These are phyloP conservation scores for Larimichthys polyactis DNA, from an alignment of 2,113 vertebrate genomes.

Conservation along the genomic window DNA sequence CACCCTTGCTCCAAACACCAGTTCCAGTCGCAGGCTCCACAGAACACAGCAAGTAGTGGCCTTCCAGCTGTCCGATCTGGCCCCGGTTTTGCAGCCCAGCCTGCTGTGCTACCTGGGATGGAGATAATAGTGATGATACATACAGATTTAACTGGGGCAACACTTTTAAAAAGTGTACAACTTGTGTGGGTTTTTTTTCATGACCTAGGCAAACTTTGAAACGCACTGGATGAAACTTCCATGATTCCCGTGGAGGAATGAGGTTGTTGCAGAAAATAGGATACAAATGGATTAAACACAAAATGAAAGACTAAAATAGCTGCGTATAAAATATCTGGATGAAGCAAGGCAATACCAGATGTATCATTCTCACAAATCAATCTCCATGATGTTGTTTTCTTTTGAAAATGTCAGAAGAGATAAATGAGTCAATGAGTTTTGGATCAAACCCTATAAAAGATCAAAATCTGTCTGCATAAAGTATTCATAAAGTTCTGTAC, in stretches of 20 bases:
- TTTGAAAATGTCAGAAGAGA: neutral
- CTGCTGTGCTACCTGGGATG: conserved; percentile 83
- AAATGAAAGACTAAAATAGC: neutral
- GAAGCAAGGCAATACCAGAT: neutral
- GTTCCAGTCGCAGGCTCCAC: conserved; percentile 3
- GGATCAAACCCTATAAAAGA: neutral
- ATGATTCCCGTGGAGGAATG: neutral
- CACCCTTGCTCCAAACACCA: conserved; percentile 38
- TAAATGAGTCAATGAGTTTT: neutral
- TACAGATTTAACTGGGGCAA: neutral
- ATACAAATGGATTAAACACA: neutral
- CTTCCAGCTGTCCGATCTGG: conserved; percentile 92
- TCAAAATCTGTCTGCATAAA: neutral
- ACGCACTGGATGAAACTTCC: neutral
- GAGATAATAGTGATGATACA: neutral
- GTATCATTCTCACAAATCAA: no score
- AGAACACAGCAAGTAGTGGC: conserved; percentile 91
- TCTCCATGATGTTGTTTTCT: neutral
- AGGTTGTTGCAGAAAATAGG: neutral
- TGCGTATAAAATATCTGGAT: no score
- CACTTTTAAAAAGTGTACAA: neutral
- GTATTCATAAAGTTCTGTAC: conserved; percentile 65
- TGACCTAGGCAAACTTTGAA: neutral
- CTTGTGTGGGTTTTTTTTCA: neutral
- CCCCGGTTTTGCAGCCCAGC: conserved; percentile 90